Conservation (phyloP, 1,140 invertebrate species). For the Drosophila bipectinata region DNA sequence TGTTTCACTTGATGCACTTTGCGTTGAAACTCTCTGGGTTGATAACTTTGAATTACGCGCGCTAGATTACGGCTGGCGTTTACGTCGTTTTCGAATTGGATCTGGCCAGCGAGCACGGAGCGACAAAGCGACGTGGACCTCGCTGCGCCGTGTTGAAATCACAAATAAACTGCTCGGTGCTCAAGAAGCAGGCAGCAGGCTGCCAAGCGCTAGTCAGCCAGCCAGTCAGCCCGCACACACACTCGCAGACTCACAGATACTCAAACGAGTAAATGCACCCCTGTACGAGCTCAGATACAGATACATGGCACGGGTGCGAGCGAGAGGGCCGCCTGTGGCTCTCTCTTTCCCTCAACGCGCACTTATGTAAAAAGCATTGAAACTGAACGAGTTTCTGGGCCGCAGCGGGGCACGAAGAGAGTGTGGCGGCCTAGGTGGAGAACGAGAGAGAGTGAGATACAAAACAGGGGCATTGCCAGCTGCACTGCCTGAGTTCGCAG, state of each 20-base stretch:
- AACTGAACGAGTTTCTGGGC: constrained; percentile 74
- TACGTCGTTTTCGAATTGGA: constrained; percentile 72
- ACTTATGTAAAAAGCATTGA: constrained; percentile 82
- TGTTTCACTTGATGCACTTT: constrained; percentile 41
- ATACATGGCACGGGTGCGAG: constrained; percentile 18
- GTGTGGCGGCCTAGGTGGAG: constrained; percentile 1
- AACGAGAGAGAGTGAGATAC: constrained; percentile 21
- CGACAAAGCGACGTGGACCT: constrained; percentile 73
- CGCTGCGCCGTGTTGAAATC: constrained; percentile 78
- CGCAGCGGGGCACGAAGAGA: constrained; percentile 30
- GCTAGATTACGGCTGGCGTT: constrained; percentile 56
- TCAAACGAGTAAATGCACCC: constrained; percentile 61
- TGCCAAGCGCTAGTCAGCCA: constrained; percentile 42
- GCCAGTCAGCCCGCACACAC: constrained; percentile 26
- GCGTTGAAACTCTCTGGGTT: constrained; percentile 19
- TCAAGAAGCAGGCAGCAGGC: constrained; percentile 78
- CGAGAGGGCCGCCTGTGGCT: background rate
- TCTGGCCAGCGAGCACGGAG: constrained; percentile 55
- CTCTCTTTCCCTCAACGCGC: constrained; percentile 46
- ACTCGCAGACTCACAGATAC: constrained; percentile 15
- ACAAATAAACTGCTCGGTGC: constrained; percentile 79
- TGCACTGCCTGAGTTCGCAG: constrained; percentile 12
- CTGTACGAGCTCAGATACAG: constrained; percentile 46
- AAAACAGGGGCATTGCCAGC: constrained; percentile 63
- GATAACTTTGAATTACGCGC: constrained; percentile 79